Evolutionary conservation across 2,888 invertebrate genomes (phyloP).

Genomic region (Andrena chrysosceles): DNA sequence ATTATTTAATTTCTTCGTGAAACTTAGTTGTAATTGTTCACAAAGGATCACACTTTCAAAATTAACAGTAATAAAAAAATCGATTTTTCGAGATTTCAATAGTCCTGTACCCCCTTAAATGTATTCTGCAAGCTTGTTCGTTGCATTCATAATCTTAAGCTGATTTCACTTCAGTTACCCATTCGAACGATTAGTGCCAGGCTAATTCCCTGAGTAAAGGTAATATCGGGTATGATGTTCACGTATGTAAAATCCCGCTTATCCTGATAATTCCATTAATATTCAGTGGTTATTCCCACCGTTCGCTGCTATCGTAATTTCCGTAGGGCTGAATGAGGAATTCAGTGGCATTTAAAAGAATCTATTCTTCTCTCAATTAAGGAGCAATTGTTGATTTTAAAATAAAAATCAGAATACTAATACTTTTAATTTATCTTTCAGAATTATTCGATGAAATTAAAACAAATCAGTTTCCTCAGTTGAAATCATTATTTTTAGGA

Average conservation of each 20-base stretch:
- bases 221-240: constrained; percentile 11
- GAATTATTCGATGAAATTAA: no score
- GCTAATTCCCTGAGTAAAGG: not conserved
- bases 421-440: not conserved
- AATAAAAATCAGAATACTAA: not conserved
- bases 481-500: no score
- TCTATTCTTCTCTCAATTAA: no score
- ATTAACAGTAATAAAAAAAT: no score
- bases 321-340: not conserved
- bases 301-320: constrained; percentile 3
- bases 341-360: not conserved
- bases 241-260: constrained; percentile 10
- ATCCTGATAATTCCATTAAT: constrained; percentile 23
- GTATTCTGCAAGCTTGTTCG: not conserved
- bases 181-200: not conserved
- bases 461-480: no score
- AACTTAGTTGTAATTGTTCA: no score
- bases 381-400: not conserved
- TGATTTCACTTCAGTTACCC: not conserved
- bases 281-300: constrained; percentile 17
- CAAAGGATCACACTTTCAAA: no score
- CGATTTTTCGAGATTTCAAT: no score
- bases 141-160: not conserved
- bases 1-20: no score
- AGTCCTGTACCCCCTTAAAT: no score